Base-by-base conservation (phyloP, 2,888 invertebrate genomes). In the Sceliomorpha sp. region DNA sequence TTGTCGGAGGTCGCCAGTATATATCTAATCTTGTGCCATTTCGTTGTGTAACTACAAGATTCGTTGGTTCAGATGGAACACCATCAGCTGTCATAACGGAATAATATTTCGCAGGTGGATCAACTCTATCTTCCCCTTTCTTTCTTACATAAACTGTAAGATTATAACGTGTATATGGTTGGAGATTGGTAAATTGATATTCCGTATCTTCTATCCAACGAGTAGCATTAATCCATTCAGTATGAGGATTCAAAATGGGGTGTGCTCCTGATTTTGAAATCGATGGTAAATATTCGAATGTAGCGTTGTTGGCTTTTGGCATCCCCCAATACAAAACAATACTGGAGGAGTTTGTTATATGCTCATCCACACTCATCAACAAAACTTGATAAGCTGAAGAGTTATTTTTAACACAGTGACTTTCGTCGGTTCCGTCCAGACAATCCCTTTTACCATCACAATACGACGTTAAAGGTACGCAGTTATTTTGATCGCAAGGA, bases 101-200 rank as follows among this genome's bases (percentile, higher is more conserved):
- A 2, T 91, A 89, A 66, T 87, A 89, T 77, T 91, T 91, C 32
- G 91, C 91, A 0, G 95, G 94, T 0, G 93, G 91, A 66, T 92
- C 93, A 0, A 91, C 91, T 1, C 81, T 84, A 12, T 84, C 89
- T 29, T 90, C 90, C 0, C 90, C 91, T 72, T 91, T 91, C 55
- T 90, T 84, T 51, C 91, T 89, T 0, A 94, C 93, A 85, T 93
- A 95, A 45, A 96, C 93, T 0, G 95, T 95, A 63, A 95, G 90
- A 74, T 95, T 95, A 82, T 96, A 96, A n/a, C 90, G 89, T 0
- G 95, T 95, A 78, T 89, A 94, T 0, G 96, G 92, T 66, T 91
- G 89, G 39, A 96, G 88, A 48, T 91, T 86, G 0, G 89, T 90
- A 78, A 96, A 95, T 34, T 90, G 91, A 82, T 89, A 91, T 55